A percentile compares a stretch with the other conserved stretches of the same genome.
Evolutionary conservation across 2,113 vertebrate genomes (phyloP).

Genomic region (Cercocebus atys): DNA sequence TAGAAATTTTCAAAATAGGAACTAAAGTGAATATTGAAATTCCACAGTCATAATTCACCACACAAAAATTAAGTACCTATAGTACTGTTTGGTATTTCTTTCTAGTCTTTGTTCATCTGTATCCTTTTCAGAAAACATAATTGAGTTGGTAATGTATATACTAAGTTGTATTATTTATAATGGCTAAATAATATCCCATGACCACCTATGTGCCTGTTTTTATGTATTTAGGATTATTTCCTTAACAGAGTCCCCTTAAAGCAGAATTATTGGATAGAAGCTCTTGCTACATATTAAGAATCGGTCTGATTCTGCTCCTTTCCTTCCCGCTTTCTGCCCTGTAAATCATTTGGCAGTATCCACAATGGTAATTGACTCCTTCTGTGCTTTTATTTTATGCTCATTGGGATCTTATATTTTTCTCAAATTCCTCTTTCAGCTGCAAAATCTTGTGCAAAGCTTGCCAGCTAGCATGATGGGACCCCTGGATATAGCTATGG

Average conservation of each 20-base stretch:
- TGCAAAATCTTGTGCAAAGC: not conserved
- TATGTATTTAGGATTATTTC: not conserved
- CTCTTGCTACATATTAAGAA: not conserved
- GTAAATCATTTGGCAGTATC: not conserved
- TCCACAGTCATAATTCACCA: not conserved
- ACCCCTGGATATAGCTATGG: not conserved
- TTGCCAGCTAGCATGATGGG: not conserved
- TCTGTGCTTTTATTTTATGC: conserved; percentile 9
- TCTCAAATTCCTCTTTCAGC: not conserved
- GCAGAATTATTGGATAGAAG: not conserved
- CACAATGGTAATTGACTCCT: not conserved
- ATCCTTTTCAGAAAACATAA: not conserved
- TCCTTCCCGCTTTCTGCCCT: not conserved
- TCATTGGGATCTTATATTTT: conserved; percentile 6
- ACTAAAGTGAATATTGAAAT: not conserved
- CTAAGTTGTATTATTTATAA: not conserved
- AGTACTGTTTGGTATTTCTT: not conserved
- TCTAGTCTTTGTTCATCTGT: not conserved
- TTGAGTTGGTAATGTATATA: not conserved
- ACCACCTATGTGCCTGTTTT: not conserved
- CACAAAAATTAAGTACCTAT: not conserved
- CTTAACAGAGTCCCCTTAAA: not conserved
- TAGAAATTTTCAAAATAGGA: not conserved
- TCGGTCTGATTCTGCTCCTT: not conserved
- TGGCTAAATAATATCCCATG: not conserved